These are phyloP conservation scores for Holacanthella duospinosa DNA, from an alignment of 2,888 invertebrate species.

Conservation along the genomic window DNA sequence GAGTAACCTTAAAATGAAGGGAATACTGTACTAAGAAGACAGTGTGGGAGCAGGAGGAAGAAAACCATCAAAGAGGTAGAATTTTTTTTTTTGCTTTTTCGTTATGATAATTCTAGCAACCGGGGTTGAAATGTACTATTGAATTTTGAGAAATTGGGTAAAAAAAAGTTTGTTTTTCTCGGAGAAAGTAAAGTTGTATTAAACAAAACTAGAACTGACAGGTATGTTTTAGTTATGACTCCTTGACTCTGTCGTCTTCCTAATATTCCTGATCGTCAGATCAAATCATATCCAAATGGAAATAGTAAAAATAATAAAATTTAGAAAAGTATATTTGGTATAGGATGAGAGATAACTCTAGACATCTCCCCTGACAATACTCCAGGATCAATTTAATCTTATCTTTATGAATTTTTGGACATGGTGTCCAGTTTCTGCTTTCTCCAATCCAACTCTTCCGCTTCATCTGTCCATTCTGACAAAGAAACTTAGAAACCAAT, in stretches of 20 bases:
- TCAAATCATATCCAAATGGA: not conserved
- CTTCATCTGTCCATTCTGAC: too few species aligned
- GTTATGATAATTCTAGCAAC: too few species aligned
- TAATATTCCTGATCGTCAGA: not conserved
- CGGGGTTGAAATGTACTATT: too few species aligned
- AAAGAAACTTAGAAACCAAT: too few species aligned
- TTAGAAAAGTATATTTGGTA: not conserved
- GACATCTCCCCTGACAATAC: not conserved
- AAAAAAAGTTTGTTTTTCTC: not conserved
- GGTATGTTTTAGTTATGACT: not conserved
- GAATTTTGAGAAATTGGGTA: too few species aligned
- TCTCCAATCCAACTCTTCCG: too few species aligned
- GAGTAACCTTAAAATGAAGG: not conserved
- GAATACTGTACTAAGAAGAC: too few species aligned
- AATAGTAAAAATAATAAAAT: not conserved
- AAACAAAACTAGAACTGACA: not conserved
- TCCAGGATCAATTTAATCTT: not conserved
- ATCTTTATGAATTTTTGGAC: too few species aligned
- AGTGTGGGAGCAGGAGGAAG: too few species aligned
- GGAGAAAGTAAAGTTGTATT: not conserved
- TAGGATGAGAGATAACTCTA: not conserved
- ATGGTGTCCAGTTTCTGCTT: not conserved
- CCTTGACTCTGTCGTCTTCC: not conserved
- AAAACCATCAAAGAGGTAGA: too few species aligned
- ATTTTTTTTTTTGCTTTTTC: too few species aligned